These are phyloP conservation scores for Formica exsecta DNA, from an alignment of 1,140 invertebrate species.

Conservation along the genomic window DNA sequence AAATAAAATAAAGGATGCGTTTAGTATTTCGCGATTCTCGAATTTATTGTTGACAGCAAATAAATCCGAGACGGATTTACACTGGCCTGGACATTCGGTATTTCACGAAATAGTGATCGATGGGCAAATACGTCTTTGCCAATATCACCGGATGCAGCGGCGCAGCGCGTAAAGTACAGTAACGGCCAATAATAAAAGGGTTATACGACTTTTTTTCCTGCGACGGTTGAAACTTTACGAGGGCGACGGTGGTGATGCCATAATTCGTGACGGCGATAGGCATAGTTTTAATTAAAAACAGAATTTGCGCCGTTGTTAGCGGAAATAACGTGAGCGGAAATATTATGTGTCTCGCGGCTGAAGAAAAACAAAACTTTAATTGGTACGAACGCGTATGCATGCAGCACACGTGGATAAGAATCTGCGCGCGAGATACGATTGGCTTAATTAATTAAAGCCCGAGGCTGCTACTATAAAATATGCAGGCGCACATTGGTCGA, in stretches of 20 bases:
- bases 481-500: slow-evolving; percentile 11
- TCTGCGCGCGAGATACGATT: slow-evolving; percentile 43
- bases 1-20: slow-evolving; percentile 54
- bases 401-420: slow-evolving; percentile 36
- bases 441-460: slow-evolving; percentile 51
- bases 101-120: slow-evolving; percentile 61
- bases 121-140: slow-evolving; percentile 59
- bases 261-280: slow-evolving; percentile 51
- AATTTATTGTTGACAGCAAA: slow-evolving; percentile 59
- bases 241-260: background rate
- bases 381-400: slow-evolving; percentile 31
- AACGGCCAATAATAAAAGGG: slow-evolving; percentile 55
- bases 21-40: slow-evolving; percentile 56
- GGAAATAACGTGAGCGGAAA: slow-evolving; percentile 28
- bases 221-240: slow-evolving; percentile 27
- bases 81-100: slow-evolving; percentile 48
- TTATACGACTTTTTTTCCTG: slow-evolving; percentile 40
- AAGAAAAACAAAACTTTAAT: slow-evolving; percentile 60
- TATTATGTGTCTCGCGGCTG: slow-evolving; percentile 33
- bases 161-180: slow-evolving; percentile 47
- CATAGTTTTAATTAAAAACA: slow-evolving; percentile 62
- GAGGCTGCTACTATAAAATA: slow-evolving; percentile 21
- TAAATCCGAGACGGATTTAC: slow-evolving; percentile 61
- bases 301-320: slow-evolving; percentile 27
- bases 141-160: slow-evolving; percentile 50